Conservation (phyloP, 1,140 invertebrate species). For the Ceratina calcarata region DNA sequence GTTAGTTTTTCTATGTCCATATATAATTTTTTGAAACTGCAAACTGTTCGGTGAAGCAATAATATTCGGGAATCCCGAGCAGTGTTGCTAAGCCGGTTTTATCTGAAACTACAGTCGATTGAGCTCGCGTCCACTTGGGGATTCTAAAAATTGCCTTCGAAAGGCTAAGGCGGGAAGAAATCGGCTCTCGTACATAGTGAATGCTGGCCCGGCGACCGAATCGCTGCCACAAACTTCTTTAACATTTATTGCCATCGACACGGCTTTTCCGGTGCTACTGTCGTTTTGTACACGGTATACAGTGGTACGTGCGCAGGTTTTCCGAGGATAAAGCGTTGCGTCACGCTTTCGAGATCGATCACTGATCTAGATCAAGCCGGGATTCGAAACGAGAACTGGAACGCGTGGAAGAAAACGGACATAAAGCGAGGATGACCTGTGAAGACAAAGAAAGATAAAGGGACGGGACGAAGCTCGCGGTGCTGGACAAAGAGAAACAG, state of each 20-base stretch:
- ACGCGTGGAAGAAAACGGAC: neutral
- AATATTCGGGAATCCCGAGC: neutral
- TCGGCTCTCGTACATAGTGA: neutral
- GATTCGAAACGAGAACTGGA: neutral
- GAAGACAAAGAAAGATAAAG: constrained; percentile 20
- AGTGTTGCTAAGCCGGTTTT: neutral
- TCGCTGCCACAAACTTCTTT: constrained; percentile 7
- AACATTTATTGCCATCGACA: constrained; percentile 25
- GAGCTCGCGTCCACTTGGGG: too few species aligned
- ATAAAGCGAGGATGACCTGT: neutral
- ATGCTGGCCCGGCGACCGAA: neutral
- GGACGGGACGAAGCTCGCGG: neutral
- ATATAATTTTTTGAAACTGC: neutral
- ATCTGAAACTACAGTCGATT: too few species aligned
- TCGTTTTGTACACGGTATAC: neutral
- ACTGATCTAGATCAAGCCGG: constrained; percentile 40
- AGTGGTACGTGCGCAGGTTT: neutral
- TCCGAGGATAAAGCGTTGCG: constrained; percentile 49
- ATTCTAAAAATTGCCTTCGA: neutral
- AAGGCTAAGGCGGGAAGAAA: neutral
- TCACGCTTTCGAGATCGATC: constrained; percentile 69
- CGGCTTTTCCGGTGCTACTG: neutral
- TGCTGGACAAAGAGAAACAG: constrained; percentile 15
- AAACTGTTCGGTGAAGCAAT: neutral
- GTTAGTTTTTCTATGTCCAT: neutral